Evolutionary conservation across 1,140 invertebrate species (phyloP).

Genomic region (Halyomorpha halys): DNA sequence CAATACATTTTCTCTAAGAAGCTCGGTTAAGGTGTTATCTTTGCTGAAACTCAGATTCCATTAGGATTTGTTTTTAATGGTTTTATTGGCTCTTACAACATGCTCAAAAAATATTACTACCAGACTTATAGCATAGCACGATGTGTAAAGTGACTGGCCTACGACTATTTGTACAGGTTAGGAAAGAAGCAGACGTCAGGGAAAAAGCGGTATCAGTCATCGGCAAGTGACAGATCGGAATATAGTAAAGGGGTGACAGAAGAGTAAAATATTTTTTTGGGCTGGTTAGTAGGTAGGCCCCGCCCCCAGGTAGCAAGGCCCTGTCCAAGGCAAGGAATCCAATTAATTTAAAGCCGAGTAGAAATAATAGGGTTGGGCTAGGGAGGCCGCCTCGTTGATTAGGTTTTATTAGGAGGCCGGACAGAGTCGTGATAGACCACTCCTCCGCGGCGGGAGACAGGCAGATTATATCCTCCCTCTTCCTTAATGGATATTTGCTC

Average conservation of each 20-base stretch:
- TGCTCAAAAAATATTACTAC: no score
- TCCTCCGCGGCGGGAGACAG: slow-evolving; percentile 5
- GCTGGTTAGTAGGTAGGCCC: neutral
- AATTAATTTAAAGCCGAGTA: slow-evolving; percentile 30
- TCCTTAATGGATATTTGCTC: slow-evolving; percentile 7
- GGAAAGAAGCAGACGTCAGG: neutral
- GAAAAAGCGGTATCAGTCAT: neutral
- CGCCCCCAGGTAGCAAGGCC: slow-evolving; percentile 11
- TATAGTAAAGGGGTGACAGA: neutral
- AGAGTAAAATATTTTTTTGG: neutral
- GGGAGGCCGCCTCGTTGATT: slow-evolving; percentile 23
- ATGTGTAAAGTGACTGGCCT: no score
- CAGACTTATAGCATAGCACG: no score
- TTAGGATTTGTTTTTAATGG: no score
- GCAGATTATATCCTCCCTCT: slow-evolving; percentile 10
- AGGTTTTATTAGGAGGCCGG: slow-evolving; percentile 24
- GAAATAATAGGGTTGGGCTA: slow-evolving; percentile 29
- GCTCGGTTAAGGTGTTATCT: no score
- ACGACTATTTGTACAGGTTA: no score
- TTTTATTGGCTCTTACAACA: no score
- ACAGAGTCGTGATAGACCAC: slow-evolving; percentile 22
- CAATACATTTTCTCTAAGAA: no score
- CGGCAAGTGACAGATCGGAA: neutral
- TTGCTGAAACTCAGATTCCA: no score
- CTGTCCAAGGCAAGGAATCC: slow-evolving; percentile 22